Base-by-base conservation (phyloP, 2,888 invertebrate genomes). In the Trichogramma dendrolimi region DNA sequence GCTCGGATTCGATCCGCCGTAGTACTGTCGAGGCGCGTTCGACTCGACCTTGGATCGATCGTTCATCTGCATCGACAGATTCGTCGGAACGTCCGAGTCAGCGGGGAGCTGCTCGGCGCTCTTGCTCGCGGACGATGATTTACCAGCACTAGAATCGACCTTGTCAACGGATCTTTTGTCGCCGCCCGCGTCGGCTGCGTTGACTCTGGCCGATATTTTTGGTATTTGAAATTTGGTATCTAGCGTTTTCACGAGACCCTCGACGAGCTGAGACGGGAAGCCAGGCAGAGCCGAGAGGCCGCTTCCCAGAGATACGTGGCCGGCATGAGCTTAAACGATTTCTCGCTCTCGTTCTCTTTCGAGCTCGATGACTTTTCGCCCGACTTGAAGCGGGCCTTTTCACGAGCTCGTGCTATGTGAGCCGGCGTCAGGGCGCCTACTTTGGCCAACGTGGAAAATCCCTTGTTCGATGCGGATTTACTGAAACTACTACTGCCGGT, bases 211-310 rank as follows among this genome's bases (percentile, higher is more conserved):
- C 0, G 89, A 89, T 63, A 92, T 77, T 79, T 92, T 93, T 0
- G 92, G 92, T 72, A 93, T 93, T 81, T 93, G 93, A 80, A 92
- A 93, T 73, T 91, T 92, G 61, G 89, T 89, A 71, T 92, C 88
- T 44, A 90, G 78, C 7, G 89, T 87, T 72, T 91, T 92, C 71
- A 90, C 90, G 60, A 90, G 81, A 7, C 90, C 88, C 72, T 91
- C 91, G 71, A 90, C 86, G 82, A 85, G 85, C 14, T 88, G 83
- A 4, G 87, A 85, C 7, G 86, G 84, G 63, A 85, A 83, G 41
- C 87, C 83, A 1, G 76, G 71, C 6, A 76, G 55, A 58, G 67
- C 73, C 6, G 76, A 71, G 41, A 79, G 62, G 51, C 69, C 74
- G 1, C 78, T 40, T 59, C 63, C 58, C 2, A 62, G 55, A 4